Conservation (phyloP, 2,113 vertebrate genomes). For the Colistium nudipinnis region DNA sequence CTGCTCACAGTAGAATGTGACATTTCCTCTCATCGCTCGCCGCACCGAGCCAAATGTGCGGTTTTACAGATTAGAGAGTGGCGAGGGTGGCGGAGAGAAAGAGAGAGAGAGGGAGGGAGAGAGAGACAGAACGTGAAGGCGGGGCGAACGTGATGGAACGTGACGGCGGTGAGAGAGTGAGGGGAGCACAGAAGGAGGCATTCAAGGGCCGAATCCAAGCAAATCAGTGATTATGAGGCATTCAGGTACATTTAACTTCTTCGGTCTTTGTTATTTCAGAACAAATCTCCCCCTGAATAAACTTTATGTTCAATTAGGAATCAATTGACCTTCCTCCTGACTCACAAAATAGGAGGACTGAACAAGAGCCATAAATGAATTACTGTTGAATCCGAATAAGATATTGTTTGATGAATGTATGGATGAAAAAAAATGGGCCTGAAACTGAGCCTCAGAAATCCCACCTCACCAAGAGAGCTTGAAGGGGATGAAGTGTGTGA, state of each 20-base stretch:
- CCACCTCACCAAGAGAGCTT: constrained; percentile 6
- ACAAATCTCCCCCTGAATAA: constrained; percentile 15
- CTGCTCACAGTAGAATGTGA: constrained; percentile 64
- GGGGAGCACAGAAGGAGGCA: constrained; percentile 24
- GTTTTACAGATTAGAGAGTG: constrained; percentile 69
- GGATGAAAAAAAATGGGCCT: neutral
- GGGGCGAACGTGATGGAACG: constrained; percentile 21
- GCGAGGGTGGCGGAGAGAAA: constrained; percentile 47
- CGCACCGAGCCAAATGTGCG: constrained; percentile 54
- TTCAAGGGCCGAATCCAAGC: constrained; percentile 34
- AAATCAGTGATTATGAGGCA: constrained; percentile 57
- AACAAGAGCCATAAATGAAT: too few species aligned
- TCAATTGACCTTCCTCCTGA: constrained; percentile 37
- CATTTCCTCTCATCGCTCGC: constrained; percentile 62
- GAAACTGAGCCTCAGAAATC: neutral
- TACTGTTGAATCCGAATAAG: neutral
- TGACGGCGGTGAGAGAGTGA: constrained; percentile 37
- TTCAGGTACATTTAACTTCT: constrained; percentile 45
- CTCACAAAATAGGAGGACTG: too few species aligned
- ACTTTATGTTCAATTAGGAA: constrained; percentile 42
- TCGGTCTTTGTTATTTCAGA: constrained; percentile 39
- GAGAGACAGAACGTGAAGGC: constrained; percentile 43
- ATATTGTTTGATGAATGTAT: neutral
- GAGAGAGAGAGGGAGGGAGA: constrained; percentile 43
- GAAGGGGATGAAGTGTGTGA: constrained; percentile 24